Percentiles rank a stretch among this genome's conserved stretches.
Evolutionary conservation across 1,140 invertebrate genomes (phyloP).

Genomic region (Chironomus tepperi): DNA sequence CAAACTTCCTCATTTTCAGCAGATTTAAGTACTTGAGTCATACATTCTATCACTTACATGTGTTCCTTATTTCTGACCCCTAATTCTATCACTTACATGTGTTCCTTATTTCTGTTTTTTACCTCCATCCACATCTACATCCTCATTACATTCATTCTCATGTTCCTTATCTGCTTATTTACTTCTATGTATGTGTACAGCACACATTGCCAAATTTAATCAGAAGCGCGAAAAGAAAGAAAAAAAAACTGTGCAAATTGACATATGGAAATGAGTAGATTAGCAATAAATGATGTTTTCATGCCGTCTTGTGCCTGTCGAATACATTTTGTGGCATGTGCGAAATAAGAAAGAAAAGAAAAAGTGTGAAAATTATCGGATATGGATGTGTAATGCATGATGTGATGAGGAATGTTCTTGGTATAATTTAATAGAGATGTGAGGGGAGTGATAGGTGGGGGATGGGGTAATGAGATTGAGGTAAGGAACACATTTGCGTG

Average conservation of each 20-base stretch:
- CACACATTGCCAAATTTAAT: background rate
- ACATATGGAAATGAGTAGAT: conserved; percentile 7
- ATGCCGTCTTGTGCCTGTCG: background rate
- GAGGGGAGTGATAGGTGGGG: background rate
- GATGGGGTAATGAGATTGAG: background rate
- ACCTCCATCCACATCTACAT: background rate
- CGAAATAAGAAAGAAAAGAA: background rate
- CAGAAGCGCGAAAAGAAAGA: background rate
- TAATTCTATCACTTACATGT: too few relatives aligned
- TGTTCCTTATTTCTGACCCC: background rate
- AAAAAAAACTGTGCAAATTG: background rate
- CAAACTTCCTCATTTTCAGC: background rate
- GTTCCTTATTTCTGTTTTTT: background rate
- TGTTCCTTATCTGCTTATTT: background rate
- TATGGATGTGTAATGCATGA: background rate
- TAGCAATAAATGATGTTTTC: background rate
- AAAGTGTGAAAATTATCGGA: background rate
- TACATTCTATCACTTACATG: background rate
- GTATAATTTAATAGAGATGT: background rate
- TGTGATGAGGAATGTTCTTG: background rate
- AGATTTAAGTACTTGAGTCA: background rate
- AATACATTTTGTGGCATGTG: background rate
- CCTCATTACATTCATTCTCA: background rate
- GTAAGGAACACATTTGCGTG: too few relatives aligned
- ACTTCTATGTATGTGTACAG: background rate